These are phyloP conservation scores for Vanacampus margaritifer DNA, from an alignment of 2,113 vertebrate genomes.

Conservation along the genomic window DNA sequence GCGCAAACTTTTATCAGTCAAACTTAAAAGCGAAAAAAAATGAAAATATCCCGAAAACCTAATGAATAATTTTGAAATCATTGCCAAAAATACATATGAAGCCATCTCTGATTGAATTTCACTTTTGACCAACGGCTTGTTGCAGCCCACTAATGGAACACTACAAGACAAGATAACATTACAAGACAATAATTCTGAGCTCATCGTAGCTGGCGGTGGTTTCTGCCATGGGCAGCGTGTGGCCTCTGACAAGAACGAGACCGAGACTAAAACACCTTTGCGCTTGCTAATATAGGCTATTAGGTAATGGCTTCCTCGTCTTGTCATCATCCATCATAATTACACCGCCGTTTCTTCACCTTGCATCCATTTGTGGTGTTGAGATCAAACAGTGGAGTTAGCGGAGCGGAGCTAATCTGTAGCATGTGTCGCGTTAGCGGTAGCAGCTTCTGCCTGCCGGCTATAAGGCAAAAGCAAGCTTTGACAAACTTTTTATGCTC, in stretches of 20 bases:
- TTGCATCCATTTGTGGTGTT: constrained; percentile 96
- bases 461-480: constrained; percentile 30
- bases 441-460: constrained; percentile 20
- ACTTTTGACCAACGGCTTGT: too few relatives aligned
- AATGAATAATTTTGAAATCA: too few relatives aligned
- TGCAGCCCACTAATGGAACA: too few relatives aligned
- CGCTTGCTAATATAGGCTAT: constrained; percentile 50
- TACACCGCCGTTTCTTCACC: constrained; percentile 92
- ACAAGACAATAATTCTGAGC: not conserved
- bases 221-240: not conserved
- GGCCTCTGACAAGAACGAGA: not conserved
- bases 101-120: too few relatives aligned
- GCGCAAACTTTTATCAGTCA: too few relatives aligned
- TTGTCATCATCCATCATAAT: constrained; percentile 86
- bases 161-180: not conserved
- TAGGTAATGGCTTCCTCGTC: constrained; percentile 71
- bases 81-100: too few relatives aligned
- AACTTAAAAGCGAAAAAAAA: too few relatives aligned
- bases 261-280: not conserved
- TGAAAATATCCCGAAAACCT: too few relatives aligned
- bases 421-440: constrained; percentile 76
- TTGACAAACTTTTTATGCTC: not conserved
- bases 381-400: constrained; percentile 86
- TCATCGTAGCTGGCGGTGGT: not conserved
- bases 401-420: constrained; percentile 75